These are phyloP conservation scores for Diphyllodes magnificus DNA, from an alignment of 2,113 vertebrate genomes.

Conservation along the genomic window DNA sequence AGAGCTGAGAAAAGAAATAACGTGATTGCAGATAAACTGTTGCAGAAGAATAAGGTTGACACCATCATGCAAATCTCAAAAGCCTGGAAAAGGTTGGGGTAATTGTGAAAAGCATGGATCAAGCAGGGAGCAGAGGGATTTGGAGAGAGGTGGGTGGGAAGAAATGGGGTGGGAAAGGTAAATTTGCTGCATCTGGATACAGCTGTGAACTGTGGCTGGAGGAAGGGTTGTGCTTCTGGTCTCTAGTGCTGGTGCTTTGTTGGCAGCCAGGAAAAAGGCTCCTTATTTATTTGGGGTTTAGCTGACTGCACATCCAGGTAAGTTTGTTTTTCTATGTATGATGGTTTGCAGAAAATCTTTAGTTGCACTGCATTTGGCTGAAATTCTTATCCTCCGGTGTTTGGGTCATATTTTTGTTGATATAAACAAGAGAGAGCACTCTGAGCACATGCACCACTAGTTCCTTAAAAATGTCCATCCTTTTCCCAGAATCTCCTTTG, in stretches of 20 bases:
- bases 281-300: rapidly evolving
- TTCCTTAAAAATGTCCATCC: neutral
- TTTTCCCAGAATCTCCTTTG: neutral
- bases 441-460: rapidly evolving
- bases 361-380: neutral
- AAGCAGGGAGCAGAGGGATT: rapidly evolving
- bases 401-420: neutral
- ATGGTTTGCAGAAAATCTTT: neutral
- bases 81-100: rapidly evolving
- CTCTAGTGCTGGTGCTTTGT: neutral
- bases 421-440: neutral
- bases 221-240: neutral
- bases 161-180: neutral
- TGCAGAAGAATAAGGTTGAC: neutral
- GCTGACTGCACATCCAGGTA: rapidly evolving
- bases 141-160: neutral
- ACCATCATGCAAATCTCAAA: neutral
- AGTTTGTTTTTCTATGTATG: rapidly evolving
- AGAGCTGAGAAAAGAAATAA: neutral
- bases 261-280: neutral
- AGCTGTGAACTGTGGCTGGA: neutral
- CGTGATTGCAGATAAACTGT: neutral
- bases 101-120: neutral
- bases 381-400: neutral
- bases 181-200: neutral